A percentile compares a stretch with the other conserved stretches of the same genome.
Evolutionary conservation across 2,888 invertebrate species (phyloP).

Genomic region (Pachymerium ferrugineum): DNA sequence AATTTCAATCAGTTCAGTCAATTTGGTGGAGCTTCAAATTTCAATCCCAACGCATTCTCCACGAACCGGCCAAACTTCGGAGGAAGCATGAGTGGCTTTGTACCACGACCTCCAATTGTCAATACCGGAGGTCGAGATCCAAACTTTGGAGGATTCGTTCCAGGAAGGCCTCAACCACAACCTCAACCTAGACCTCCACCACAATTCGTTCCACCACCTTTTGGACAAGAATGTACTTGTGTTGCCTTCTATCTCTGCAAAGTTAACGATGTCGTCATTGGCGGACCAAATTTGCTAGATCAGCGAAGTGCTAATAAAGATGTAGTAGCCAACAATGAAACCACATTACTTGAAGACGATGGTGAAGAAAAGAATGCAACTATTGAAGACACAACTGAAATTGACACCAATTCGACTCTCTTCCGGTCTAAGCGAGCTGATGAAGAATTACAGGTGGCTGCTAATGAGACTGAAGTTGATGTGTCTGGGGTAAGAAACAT

Average conservation of each 20-base stretch:
- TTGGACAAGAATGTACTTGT: constrained; percentile 37
- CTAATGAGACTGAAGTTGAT: background rate
- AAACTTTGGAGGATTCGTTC: constrained; percentile 9
- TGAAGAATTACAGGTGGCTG: constrained; percentile 9
- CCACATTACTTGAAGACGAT: background rate
- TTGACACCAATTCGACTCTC: constrained; percentile 6
- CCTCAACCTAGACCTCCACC: background rate
- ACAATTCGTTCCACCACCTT: constrained; percentile 6
- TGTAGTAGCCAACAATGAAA: background rate
- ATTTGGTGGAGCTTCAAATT: background rate
- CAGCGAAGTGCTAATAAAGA: constrained; percentile 34
- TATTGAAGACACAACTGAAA: background rate
- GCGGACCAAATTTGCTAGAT: constrained; percentile 34
- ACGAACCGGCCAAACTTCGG: background rate
- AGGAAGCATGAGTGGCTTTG: background rate
- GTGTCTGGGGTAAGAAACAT: constrained; percentile 25
- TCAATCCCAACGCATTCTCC: too few species aligned
- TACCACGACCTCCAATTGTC: background rate
- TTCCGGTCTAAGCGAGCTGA: constrained; percentile 29
- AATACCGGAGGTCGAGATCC: background rate
- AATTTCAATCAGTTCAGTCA: background rate
- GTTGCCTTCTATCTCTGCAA: constrained; percentile 38
- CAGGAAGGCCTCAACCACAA: background rate
- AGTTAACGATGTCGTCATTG: constrained; percentile 36
- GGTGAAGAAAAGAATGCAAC: background rate